Base-by-base conservation (phyloP, 2,113 vertebrate species). In the Electrona antarctica region DNA sequence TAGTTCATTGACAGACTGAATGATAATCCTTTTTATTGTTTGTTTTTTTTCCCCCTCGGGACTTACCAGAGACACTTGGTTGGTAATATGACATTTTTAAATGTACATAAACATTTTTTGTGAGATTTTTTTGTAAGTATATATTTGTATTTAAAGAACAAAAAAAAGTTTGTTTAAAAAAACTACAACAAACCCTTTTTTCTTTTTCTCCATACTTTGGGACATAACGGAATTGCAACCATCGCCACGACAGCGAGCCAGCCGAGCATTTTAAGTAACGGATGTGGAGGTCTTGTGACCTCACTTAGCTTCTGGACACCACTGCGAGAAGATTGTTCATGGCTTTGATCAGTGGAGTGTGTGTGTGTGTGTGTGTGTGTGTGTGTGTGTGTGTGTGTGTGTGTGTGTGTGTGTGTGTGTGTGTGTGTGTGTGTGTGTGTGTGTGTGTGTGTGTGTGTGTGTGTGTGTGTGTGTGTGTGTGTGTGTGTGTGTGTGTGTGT, bases 121-220 rank as follows among this genome's bases (percentile, higher is more conserved):
- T 96, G 95, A 95, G 91, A 95, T 88, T 91, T 88, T 91, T 92
- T 97, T 97, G 94, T 96, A 97, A 96, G 93, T 96, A 96, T 96
- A 93, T 92, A 95, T 98, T 97, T 97, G 95, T 98, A 98, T 97
- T 97, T 97, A 97, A 97, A 91, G 91, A 94, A 83, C 80, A 78
- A 74, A 57, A 64, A 64, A 69, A 52, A 69, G 33, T n/a, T 21
- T 8, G 11, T 55, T 55, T 67, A 60, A 72, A 67, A 64, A 14
- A 61, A 58, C 6, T 52, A 64, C 48, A 55, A 52, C 58, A 49
- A 55, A 64, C 12, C 21, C 28, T 46, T 14, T 15, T 41, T 41
- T 6, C 5, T 77, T 79, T 86, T 85, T 69, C 21, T 21, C 21
- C 64, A 67, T 74, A 78, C 68, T 74, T 77, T 66, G 46, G 69